Evolutionary conservation across 2,797 vertebrate species (phyloP).

Genomic region (Enteromius paludinosus): DNA sequence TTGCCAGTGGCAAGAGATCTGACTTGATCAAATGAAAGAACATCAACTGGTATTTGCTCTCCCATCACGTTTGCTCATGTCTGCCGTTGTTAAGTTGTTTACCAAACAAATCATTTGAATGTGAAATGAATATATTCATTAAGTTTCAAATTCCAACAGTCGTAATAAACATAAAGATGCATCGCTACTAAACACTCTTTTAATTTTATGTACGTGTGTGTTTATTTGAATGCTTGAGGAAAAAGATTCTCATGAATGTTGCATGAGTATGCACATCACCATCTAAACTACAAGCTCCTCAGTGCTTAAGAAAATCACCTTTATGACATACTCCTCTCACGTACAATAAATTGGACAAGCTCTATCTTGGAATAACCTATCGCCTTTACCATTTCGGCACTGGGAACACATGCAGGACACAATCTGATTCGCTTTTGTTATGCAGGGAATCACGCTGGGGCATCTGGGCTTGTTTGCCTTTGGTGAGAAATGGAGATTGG

Average conservation of each 20-base stretch:
- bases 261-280: constrained; percentile 72
- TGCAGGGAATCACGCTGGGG: constrained; percentile 79
- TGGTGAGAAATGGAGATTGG: constrained; percentile 82
- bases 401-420: constrained; percentile 83
- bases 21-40: constrained; percentile 3
- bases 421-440: constrained; percentile 84
- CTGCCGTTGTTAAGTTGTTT: constrained; percentile 29
- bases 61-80: constrained; percentile 5
- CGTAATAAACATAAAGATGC: background rate
- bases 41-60: constrained; percentile 7
- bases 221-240: constrained; percentile 54
- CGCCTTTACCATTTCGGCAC: constrained; percentile 74
- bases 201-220: constrained; percentile 24
- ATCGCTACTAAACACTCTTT: background rate
- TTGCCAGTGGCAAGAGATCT: constrained; percentile 9
- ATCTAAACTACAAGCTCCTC: constrained; percentile 71
- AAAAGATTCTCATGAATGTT: constrained; percentile 83
- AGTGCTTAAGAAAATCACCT: constrained; percentile 70
- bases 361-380: constrained; percentile 76
- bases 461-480: constrained; percentile 85
- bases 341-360: constrained; percentile 82
- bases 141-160: background rate
- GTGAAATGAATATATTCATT: background rate
- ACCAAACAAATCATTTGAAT: background rate
- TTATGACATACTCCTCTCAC: constrained; percentile 73